These are phyloP conservation scores for Stigmatopora nigra DNA, from an alignment of 2,113 vertebrate genomes.

Conservation along the genomic window DNA sequence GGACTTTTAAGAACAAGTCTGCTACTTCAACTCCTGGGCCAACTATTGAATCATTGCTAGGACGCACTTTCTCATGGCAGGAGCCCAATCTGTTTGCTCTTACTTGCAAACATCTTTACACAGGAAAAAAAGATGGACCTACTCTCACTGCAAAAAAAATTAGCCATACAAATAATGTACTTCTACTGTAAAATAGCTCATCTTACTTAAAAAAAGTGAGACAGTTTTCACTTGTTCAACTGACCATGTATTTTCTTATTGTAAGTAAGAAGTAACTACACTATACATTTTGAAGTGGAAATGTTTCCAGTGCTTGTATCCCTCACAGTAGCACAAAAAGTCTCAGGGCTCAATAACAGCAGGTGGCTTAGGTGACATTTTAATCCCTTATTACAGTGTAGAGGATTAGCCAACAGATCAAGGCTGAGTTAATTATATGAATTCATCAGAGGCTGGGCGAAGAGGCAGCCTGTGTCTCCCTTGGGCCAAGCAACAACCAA, in stretches of 20 bases:
- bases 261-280: too few species aligned
- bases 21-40: constrained; percentile 32
- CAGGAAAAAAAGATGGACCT: background rate
- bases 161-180: too few species aligned
- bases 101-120: constrained; percentile 2
- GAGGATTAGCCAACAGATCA: constrained; percentile 75
- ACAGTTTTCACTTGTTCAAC: too few species aligned
- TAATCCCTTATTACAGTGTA: constrained; percentile 76
- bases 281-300: too few species aligned
- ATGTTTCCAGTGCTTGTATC: background rate
- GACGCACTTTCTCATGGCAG: constrained; percentile 19
- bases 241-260: too few species aligned
- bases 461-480: constrained; percentile 56
- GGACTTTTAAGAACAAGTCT: constrained; percentile 43
- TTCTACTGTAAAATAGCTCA: too few species aligned
- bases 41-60: constrained; percentile 18
- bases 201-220: too few species aligned
- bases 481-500: constrained; percentile 43
- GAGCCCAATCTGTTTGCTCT: background rate
- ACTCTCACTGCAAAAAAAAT: constrained; percentile 1
- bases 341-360: constrained; percentile 70
- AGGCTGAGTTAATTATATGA: constrained; percentile 77
- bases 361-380: constrained; percentile 75
- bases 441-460: constrained; percentile 72
- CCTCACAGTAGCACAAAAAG: constrained; percentile 49